Evolutionary conservation across 2,888 invertebrate genomes (phyloP).

Genomic region (Philereme vetulata): DNA sequence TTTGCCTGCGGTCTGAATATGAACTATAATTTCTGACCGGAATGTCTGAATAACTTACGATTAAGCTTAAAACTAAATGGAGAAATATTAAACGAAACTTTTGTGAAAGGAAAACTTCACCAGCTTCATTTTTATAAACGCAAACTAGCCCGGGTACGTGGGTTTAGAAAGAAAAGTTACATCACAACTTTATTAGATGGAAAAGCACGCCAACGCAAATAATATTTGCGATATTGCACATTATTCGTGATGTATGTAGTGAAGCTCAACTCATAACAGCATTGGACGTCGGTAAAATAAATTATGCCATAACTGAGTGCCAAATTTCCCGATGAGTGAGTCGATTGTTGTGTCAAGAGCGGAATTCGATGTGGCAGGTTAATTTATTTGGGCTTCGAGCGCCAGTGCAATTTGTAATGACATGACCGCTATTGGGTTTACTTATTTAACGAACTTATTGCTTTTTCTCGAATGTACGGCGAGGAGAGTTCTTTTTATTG

Average conservation of each 20-base stretch:
- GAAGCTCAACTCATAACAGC: conserved; percentile 28
- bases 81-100: conserved; percentile 30
- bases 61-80: conserved; percentile 32
- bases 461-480: background rate
- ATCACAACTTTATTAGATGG: conserved; percentile 20
- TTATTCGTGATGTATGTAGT: conserved; percentile 30
- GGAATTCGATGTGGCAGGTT: conserved; percentile 54
- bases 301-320: conserved; percentile 40
- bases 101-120: conserved; percentile 32
- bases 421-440: conserved; percentile 22
- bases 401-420: conserved; percentile 29
- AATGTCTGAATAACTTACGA: conserved; percentile 31
- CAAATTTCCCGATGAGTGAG: conserved; percentile 42
- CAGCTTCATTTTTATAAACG: conserved; percentile 29
- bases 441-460: conserved; percentile 13
- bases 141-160: conserved; percentile 15
- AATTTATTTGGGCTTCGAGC: conserved; percentile 52
- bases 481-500: background rate
- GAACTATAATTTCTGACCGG: conserved; percentile 26
- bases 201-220: conserved; percentile 21
- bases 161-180: conserved; percentile 22
- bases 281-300: conserved; percentile 37
- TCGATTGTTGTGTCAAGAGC: conserved; percentile 46
- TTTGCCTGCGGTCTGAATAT: conserved; percentile 15
- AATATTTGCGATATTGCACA: conserved; percentile 33